Evolutionary conservation across 1,140 invertebrate genomes (phyloP), one percentile per base, ranked within the genome.

Genomic region (Neodiprion lecontei): DNA sequence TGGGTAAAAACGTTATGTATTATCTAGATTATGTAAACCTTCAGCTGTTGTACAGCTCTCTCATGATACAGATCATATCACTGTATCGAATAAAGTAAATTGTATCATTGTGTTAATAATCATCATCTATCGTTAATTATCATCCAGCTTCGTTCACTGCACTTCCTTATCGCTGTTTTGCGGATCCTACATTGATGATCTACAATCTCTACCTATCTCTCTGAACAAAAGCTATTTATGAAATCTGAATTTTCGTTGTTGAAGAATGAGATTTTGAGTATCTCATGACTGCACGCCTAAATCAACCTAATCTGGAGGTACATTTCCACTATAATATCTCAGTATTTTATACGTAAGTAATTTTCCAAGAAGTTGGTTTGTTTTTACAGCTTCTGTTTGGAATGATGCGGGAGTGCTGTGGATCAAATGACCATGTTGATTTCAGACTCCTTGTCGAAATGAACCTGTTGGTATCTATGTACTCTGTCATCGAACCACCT

Each of bases 221-320:
- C n/a, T 53, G 50, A n/a, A 53, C 50, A 2, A 28, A 73, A 69
- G 71, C 53, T 14, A 50, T 72, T 21, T 61, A 75, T 48, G 47
- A 77, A 75, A 70, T 75, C 0, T 72, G 69, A 28, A 11, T 67
- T 61, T 75, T 77, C 69, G 28, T 76, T 10, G 48, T 68, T 21
- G 67, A 69, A 7, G 9, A 73, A 48, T 69, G 69, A 21, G 48
- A 72, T 61, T 77, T 71, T 14, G 69, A 77, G 12, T 77, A 74
- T 47, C 48, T 77, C 1, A 77, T 74, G 76, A 74, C 70, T 0
- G 67, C 49, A 7, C 69, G 67, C 40, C 47, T 74, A 5, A 72
- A 74, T 66, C 73, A 74, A 70, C 69, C 74, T 21, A 70, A 17
- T 70, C 69, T 77, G 14, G 71, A 77, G 69, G 76, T 77, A 53